Evolutionary conservation across 2,888 invertebrate genomes (phyloP), one percentile per base, ranked within the genome.

Genomic region (Rapana venosa): DNA sequence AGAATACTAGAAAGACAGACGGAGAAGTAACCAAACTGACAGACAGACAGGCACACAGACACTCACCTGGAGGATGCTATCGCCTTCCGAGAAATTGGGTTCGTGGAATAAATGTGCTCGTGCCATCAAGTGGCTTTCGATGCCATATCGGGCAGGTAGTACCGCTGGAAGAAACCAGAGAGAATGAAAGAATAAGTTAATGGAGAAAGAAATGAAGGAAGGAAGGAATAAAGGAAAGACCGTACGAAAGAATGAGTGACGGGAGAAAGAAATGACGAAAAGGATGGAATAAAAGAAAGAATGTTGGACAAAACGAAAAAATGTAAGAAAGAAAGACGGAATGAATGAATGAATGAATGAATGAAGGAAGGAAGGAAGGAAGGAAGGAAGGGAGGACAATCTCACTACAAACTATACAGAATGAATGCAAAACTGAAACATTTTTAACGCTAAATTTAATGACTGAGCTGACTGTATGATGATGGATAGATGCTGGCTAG

Each of bases 61-160:
- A 35, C 89, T 79, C 92, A 96, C 96, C 95, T 96, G 95, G 61
- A 96, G 93, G 56, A 96, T 95, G 90, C 95, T 95, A 91, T 96
- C 95, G 36, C 95, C 95, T 91, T 96, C 95, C 15, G 95, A 95
- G 93, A 95, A 95, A 79, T 94, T 93, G 17, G 95, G 95, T 90
- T 96, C 96, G 30, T 94, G 92, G 91, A 95, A 95, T 15, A 95
- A 92, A 91, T 96, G 95, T 90, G 95, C 94, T 90, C 95, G 90
- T 70, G 93, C 92, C 90, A 95, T 91, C n/a, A 95, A 93, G 90
- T 95, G 95, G 87, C 93, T 92, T 87, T 95, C 94, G 70, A 95
- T 92, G 32, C 94, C 93, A 91, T 95, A 95, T 30, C 95, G 92
- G 90, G 95, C 94, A 30, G 95, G 95, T 70, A 95, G 92, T 47